A percentile compares a stretch with the other conserved stretches of the same genome.
phyloP scores from a whole-genome alignment of 2,113 vertebrate species.

The Hyperoodon ampullatus region DNA sequence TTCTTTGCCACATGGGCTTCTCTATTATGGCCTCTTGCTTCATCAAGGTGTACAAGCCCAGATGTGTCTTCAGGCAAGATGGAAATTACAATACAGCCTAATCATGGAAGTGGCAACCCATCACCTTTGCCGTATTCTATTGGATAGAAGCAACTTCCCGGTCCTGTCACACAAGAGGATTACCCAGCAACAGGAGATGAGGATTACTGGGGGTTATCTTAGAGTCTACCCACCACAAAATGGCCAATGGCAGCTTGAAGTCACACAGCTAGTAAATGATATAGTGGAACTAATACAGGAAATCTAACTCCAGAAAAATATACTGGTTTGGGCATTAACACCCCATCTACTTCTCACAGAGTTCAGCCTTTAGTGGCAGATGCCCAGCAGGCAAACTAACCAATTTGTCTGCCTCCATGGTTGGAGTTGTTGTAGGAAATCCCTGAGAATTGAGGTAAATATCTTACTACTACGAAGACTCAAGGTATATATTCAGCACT shows the following conservation, averaged over 20 bases:
- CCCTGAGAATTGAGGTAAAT: background rate
- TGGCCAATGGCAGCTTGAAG: background rate
- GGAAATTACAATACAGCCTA: background rate
- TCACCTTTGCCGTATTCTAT: background rate
- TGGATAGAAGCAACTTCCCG: background rate
- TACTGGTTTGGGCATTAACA: background rate
- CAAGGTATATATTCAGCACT: background rate
- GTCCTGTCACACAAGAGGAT: background rate
- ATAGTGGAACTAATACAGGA: background rate
- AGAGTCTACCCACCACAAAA: background rate
- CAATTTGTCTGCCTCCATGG: background rate
- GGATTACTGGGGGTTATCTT: background rate
- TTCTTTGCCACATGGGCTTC: background rate
- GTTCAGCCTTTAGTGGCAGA: background rate
- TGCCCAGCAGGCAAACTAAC: background rate
- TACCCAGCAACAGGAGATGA: background rate
- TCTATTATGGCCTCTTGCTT: background rate
- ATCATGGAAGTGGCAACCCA: background rate
- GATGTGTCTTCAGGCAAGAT: background rate
- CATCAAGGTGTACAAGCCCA: background rate
- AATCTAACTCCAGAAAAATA: background rate
- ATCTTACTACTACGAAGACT: background rate
- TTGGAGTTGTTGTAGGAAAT: constrained; percentile 18
- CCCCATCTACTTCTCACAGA: background rate
- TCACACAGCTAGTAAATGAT: background rate